Evolutionary conservation across 2,797 vertebrate genomes (phyloP).

Genomic region (Ctenopoma multispine): DNA sequence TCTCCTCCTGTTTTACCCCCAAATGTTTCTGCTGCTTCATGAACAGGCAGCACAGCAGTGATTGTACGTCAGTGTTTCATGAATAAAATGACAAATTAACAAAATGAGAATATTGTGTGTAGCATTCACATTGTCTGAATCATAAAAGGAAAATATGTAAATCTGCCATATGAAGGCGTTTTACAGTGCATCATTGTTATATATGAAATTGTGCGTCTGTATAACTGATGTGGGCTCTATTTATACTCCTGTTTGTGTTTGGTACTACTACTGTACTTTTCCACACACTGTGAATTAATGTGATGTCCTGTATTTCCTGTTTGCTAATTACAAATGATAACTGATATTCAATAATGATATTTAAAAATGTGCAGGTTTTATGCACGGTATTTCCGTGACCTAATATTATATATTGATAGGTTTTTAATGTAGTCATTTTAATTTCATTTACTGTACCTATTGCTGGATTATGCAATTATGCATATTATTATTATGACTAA

Average conservation of each 20-base stretch:
- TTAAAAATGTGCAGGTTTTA: no score
- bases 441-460: no score
- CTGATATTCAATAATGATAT: no score
- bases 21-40: neutral
- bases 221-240: conserved; percentile 3
- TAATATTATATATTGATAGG: no score
- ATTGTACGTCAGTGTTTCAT: neutral
- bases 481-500: no score
- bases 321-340: neutral
- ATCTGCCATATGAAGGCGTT: conserved; percentile 13
- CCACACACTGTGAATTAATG: conserved; percentile 51
- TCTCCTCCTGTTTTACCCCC: conserved; percentile 72
- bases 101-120: neutral
- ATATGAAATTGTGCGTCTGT: neutral
- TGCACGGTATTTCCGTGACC: no score
- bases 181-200: conserved; percentile 7
- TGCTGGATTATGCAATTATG: no score
- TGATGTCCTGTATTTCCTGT: conserved; percentile 23
- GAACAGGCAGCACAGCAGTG: neutral
- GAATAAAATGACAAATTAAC: neutral
- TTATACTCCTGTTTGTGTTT: conserved; percentile 28
- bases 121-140: neutral
- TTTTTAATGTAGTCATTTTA: no score
- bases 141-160: neutral
- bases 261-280: conserved; percentile 37